Percentiles rank a stretch among this genome's conserved stretches.
Evolutionary conservation across 2,888 invertebrate species (phyloP).

Genomic region (Nowickia ferox): DNA sequence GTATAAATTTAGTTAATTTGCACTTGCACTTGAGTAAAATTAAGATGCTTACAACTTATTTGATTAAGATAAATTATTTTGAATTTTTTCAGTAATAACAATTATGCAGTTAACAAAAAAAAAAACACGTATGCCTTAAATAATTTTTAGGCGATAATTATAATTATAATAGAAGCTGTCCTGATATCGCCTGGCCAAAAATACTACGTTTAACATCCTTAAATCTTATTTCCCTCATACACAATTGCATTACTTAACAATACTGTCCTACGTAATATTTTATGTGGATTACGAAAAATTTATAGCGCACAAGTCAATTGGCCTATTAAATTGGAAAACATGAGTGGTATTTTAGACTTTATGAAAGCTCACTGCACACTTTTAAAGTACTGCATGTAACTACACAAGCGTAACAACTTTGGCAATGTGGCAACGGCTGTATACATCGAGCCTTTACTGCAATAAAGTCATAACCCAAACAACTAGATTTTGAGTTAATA

Average conservation of each 20-base stretch:
- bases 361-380: constrained; percentile 24
- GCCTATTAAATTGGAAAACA: constrained; percentile 38
- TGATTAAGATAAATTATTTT: no score
- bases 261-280: not conserved
- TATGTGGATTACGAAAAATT: constrained; percentile 23
- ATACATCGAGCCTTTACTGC: not conserved
- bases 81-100: no score
- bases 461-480: not conserved
- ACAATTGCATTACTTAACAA: constrained; percentile 17
- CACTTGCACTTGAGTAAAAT: no score
- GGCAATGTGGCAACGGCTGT: not conserved
- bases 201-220: not conserved
- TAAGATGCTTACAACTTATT: no score
- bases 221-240: not conserved
- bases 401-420: not conserved
- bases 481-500: not conserved
- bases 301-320: constrained; percentile 38
- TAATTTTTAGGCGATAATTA: no score
- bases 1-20: no score
- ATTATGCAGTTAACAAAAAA: no score
- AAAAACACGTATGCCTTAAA: no score
- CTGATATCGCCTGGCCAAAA: no score
- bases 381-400: not conserved
- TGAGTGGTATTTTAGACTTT: constrained; percentile 23
- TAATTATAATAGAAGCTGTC: no score